These are phyloP conservation scores for Rhamnusium bicolor DNA, from an alignment of 2,888 invertebrate genomes.

Conservation along the genomic window DNA sequence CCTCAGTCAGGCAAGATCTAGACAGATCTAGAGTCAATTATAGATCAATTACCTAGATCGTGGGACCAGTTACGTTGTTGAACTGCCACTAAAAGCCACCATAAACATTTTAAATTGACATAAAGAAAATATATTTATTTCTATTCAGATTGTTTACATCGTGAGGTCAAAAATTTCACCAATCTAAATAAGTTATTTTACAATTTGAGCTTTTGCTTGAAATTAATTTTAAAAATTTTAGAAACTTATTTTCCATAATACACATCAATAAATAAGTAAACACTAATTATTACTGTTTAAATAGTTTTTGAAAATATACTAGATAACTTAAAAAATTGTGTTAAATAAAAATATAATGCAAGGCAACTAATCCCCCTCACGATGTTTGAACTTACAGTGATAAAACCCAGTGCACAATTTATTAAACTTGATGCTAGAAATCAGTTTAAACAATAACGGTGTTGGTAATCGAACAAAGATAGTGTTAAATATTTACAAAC, in stretches of 20 bases:
- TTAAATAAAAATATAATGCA: no score
- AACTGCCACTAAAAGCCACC: slow-evolving; percentile 75
- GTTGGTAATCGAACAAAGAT: slow-evolving; percentile 1
- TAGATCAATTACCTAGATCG: slow-evolving; percentile 74
- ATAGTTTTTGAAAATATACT: no score
- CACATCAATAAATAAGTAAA: neutral
- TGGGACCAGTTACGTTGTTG: slow-evolving; percentile 77
- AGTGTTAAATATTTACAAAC: slow-evolving; percentile 15
- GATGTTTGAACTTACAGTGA: neutral
- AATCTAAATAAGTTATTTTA: no score
- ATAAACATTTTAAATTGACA: slow-evolving; percentile 61
- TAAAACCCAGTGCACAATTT: neutral
- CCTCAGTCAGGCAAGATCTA: slow-evolving; percentile 70
- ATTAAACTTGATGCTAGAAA: neutral
- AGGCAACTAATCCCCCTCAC: neutral
- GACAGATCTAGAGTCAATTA: slow-evolving; percentile 69
- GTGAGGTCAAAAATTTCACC: slow-evolving; percentile 14
- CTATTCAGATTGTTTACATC: slow-evolving; percentile 10
- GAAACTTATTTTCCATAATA: no score
- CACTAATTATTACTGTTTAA: no score
- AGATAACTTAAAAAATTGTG: no score
- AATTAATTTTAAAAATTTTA: no score
- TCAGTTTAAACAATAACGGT: neutral
- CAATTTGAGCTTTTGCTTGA: no score
- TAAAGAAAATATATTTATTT: slow-evolving; percentile 6